Evolutionary conservation across 2,113 vertebrate genomes (phyloP), one percentile per base, ranked within the genome.

Genomic region (Pipa parva): DNA sequence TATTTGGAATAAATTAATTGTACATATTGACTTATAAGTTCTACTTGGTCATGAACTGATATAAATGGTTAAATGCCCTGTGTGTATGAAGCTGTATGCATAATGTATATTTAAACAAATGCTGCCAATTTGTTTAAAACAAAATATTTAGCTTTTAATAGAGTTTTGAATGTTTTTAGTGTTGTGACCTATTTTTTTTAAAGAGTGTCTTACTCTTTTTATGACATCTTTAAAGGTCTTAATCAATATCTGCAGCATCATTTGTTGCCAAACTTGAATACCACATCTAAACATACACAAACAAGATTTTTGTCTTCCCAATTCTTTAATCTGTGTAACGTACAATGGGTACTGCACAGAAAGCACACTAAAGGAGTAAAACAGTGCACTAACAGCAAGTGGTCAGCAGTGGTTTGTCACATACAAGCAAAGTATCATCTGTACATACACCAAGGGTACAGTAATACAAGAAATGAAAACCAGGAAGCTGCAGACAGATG

Each of bases 301-400:
- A 78, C 77, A 78, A 83, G 81, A n/a, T n/a, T n/a, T n/a, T 75
- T 86, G 78, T 88, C 88, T 91, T 91, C 86, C 86, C 84, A 75
- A 87, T 85, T 85, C 80, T 89, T 92, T 91, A 90, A 92, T 91
- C 73, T 79, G 86, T 85, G 83, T 85, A 80, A 90, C 84, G 86
- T 91, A 93, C 89, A 84, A 81, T 72, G 86, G 66, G 81, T 82
- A 82, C 83, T 76, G 85, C 83, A 84, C 83, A 86, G 79, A 76
- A 86, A 91, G 83, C 89, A 90, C 84, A 89, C 84, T 79, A 81
- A n/a, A 84, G 87, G 84, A 83, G 58, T 73, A 67, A 76, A 79
- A 80, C 54, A 65, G 80, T 76, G 72, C 81, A 29, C 78, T 76
- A 80, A 88, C 80, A 87, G 84, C 78, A 66, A 71, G 75, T 71